phyloP scores from a whole-genome alignment of 2,888 invertebrate species.

The Hypena proboscidalis region DNA sequence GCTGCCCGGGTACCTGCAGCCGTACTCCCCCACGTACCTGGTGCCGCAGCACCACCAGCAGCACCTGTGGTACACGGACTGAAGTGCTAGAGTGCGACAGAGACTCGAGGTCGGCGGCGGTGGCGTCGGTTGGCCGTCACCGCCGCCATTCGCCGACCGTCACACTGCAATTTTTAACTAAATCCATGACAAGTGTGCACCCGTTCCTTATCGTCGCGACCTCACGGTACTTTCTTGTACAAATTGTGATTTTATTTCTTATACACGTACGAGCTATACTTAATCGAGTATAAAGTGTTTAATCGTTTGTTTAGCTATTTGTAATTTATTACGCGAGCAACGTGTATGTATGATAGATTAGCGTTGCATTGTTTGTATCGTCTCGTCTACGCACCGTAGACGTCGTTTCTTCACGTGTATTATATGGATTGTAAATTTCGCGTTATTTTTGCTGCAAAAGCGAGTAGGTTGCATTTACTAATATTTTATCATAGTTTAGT shows the following conservation, averaged over 20 bases:
- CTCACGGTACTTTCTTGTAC: conserved; percentile 49
- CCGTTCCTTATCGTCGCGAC: conserved; percentile 45
- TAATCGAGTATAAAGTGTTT: conserved; percentile 45
- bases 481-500: conserved; percentile 80
- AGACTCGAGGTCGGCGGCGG: too few relatives aligned
- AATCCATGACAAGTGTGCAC: conserved; percentile 76
- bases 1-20: conserved; percentile 79
- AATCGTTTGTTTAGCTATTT: conserved; percentile 45
- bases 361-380: conserved; percentile 38
- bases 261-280: conserved; percentile 31
- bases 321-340: conserved; percentile 51
- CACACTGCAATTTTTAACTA: conserved; percentile 77
- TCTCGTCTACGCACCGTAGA: conserved; percentile 37
- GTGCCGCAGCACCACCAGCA: conserved; percentile 82
- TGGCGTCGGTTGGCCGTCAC: too few relatives aligned
- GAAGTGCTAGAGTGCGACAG: too few relatives aligned
- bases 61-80: conserved; percentile 93
- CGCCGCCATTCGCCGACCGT: conserved; percentile 42
- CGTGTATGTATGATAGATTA: conserved; percentile 46
- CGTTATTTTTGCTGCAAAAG: conserved; percentile 63
- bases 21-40: conserved; percentile 79
- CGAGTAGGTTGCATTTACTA: conserved; percentile 83
- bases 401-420: conserved; percentile 53
- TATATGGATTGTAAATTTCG: conserved; percentile 76
- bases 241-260: conserved; percentile 46